Percentiles rank a stretch among this genome's conserved stretches.
phyloP scores from a whole-genome alignment of 2,888 invertebrate species.

The Tiphia femorata region DNA sequence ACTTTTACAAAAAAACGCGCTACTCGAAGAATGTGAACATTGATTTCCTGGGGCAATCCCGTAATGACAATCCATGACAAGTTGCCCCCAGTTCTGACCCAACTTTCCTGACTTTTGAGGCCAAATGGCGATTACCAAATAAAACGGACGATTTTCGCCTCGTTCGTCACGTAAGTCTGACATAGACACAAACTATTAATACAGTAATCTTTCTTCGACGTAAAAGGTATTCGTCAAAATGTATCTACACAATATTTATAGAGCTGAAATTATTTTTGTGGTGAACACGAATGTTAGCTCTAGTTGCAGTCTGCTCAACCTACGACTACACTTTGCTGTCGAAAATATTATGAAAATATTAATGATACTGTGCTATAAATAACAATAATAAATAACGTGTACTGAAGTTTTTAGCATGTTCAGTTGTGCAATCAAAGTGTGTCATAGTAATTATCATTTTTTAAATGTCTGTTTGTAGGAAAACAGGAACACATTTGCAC shows the following conservation, averaged over 20 bases:
- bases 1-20: not conserved
- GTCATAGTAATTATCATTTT: not conserved
- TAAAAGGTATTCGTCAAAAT: no score
- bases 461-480: not conserved
- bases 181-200: not conserved
- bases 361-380: no score
- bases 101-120: conserved; percentile 60
- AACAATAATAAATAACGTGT: no score
- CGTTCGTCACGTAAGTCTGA: conserved; percentile 47
- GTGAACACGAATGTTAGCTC: not conserved
- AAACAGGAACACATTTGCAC: no score
- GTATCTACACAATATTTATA: no score
- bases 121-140: conserved; percentile 58
- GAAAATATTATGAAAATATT: not conserved
- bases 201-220: not conserved
- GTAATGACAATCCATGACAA: conserved; percentile 56
- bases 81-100: conserved; percentile 51
- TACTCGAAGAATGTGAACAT: conserved; percentile 18
- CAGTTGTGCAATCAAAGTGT: not conserved
- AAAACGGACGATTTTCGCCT: conserved; percentile 44
- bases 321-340: not conserved
- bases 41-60: conserved; percentile 8
- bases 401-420: no score
- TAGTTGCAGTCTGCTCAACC: not conserved
- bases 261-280: conserved; percentile 2